Percentiles rank a stretch among this genome's conserved stretches.
Conservation (phyloP, 2,888 invertebrate species). For the Colletes collaris region DNA sequence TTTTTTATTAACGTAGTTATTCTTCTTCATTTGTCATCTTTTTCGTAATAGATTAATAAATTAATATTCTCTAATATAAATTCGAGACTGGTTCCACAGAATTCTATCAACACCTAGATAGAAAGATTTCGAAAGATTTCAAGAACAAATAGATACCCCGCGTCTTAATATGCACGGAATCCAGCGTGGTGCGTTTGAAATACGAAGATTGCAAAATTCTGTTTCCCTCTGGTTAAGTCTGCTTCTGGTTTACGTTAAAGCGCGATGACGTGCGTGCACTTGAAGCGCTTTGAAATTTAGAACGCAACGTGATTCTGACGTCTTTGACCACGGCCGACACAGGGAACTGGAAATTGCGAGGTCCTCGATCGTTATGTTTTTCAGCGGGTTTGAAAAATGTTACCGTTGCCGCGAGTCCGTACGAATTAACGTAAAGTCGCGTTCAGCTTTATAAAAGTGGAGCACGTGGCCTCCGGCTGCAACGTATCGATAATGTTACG, state of each 20-base stretch:
- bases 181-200: not conserved
- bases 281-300: constrained; percentile 29
- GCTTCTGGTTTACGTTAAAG: constrained; percentile 24
- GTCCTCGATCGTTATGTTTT: not conserved
- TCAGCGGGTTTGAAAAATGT: not conserved
- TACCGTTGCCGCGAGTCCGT: not conserved
- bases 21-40: too few species aligned
- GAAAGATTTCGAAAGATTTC: not conserved
- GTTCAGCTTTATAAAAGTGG: too few species aligned
- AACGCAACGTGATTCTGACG: constrained; percentile 16
- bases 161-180: not conserved
- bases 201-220: constrained; percentile 5
- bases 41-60: too few species aligned
- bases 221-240: not conserved
- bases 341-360: not conserved
- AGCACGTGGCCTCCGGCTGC: too few species aligned
- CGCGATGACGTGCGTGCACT: constrained; percentile 23
- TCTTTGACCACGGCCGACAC: constrained; percentile 8
- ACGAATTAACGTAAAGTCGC: not conserved
- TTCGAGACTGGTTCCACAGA: too few species aligned
- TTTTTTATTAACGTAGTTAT: too few species aligned
- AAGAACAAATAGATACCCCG: not conserved
- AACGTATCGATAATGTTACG: too few species aligned
- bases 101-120: not conserved
- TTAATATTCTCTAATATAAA: too few species aligned